Evolutionary conservation across 2,888 invertebrate species (phyloP), one percentile per base, ranked within the genome.

Genomic region (Xestia sexstrigata): DNA sequence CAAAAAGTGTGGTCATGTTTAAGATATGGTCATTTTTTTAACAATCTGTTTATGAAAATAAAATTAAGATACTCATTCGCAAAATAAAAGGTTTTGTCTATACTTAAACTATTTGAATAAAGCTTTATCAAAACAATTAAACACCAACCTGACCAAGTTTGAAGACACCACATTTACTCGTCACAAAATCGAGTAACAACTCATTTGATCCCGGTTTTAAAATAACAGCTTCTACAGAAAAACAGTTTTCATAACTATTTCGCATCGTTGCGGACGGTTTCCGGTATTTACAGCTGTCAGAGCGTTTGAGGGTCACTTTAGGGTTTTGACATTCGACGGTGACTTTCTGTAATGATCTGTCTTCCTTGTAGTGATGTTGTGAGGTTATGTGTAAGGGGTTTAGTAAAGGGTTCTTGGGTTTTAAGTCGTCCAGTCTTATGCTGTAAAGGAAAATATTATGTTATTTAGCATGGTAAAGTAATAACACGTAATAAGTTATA

Each of bases 281-380:
- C 60, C 98, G 96, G 85, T 97, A 97, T 91, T 98, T 98, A 60
- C 97, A 97, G 91, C 98, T 98, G 89, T 98, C 98, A 0, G 98
- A 98, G 30, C 98, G 96, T 81, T 97, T 97, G 2, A 98, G 94
- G 0, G 97, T 95, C 1, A 97, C 95, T 92, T 98, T 98, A 0
- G 97, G 97, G 88, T 97, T 97, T 83, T 97, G 97, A 87, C 98
- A 98, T 47, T 98, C 97, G 4, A 99, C 97, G 5, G 98, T 98
- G 0, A 98, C 98, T 85, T 98, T 97, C 70, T 98, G 98, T 11
- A 99, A 94, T 45, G 98, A 98, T 90, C 98, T 98, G 92, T 99
- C 98, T 93, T 99, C 98, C 92, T 98, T 98, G 91, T 98, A 98
- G 90, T 98, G 98, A 55, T 98, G 93, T 91, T 98, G 98, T 65